Percentiles rank a stretch among this genome's conserved stretches.
These are phyloP conservation scores for Urocolius indicus DNA, from an alignment of 2,113 vertebrate species.

Conservation along the genomic window DNA sequence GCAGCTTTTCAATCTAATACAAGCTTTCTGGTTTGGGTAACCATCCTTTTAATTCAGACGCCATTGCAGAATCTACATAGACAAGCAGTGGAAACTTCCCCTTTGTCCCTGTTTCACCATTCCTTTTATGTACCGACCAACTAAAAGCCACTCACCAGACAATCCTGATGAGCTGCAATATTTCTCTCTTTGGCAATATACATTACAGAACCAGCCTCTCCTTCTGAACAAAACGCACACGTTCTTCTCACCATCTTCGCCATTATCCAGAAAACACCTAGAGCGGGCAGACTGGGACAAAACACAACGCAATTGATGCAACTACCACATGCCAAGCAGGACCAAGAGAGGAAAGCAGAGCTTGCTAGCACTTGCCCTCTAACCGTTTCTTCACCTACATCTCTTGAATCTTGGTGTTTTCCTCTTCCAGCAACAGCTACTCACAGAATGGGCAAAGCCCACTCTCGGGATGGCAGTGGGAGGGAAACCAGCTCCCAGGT, in stretches of 20 bases:
- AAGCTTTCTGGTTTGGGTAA: not conserved
- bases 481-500: not conserved
- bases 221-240: conserved; percentile 69
- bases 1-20: not conserved
- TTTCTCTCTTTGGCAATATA: conserved; percentile 69
- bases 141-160: conserved; percentile 75
- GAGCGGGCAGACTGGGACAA: not conserved
- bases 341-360: not conserved
- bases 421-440: not conserved
- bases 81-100: not conserved
- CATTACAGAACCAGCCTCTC: conserved; percentile 60
- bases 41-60: not conserved
- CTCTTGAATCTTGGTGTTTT: not conserved
- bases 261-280: conserved; percentile 56
- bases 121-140: accelerated
- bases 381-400: not conserved
- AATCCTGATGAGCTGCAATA: conserved; percentile 78
- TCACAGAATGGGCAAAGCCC: not conserved
- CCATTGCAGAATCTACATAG: not conserved
- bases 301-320: not conserved
- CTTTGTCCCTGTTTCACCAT: not conserved
- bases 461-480: not conserved
- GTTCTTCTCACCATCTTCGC: conserved; percentile 75
- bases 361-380: not conserved
- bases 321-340: not conserved